Percentiles rank a stretch among this genome's conserved stretches.
Evolutionary conservation across 2,888 invertebrate genomes (phyloP).

Genomic region (Allacma fusca): DNA sequence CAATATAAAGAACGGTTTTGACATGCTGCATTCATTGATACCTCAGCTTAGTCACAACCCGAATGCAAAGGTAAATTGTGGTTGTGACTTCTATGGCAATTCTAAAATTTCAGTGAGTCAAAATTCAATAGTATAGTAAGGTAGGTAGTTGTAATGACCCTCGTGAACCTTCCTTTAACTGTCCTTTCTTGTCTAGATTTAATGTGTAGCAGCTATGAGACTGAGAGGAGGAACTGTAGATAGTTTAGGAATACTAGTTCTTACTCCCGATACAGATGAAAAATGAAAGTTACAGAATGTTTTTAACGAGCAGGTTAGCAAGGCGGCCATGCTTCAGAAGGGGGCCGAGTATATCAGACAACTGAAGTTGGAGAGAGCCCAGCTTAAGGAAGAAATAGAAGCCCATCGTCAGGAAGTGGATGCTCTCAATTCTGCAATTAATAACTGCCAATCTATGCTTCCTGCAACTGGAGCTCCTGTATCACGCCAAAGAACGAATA

Average conservation of each 20-base stretch:
- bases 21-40: constrained; percentile 89
- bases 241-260: no score
- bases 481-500: constrained; percentile 85
- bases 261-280: no score
- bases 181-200: no score
- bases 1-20: constrained; percentile 96
- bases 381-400: constrained; percentile 90
- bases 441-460: constrained; percentile 91
- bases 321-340: constrained; percentile 96
- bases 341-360: constrained; percentile 95
- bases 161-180: no score
- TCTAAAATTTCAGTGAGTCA: constrained; percentile 38
- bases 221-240: no score
- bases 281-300: no score
- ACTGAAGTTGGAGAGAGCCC: constrained; percentile 82
- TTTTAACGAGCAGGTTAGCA: constrained; percentile 73
- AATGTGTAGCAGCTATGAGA: no score
- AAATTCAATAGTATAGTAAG: constrained; percentile 21
- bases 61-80: constrained; percentile 76
- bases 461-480: constrained; percentile 96
- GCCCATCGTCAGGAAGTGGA: constrained; percentile 87
- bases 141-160: background rate
- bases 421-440: constrained; percentile 87
- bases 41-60: constrained; percentile 90
- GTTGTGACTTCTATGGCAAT: constrained; percentile 46